Conservation (phyloP, 2,888 invertebrate species). For the Lysandra bellargus region DNA sequence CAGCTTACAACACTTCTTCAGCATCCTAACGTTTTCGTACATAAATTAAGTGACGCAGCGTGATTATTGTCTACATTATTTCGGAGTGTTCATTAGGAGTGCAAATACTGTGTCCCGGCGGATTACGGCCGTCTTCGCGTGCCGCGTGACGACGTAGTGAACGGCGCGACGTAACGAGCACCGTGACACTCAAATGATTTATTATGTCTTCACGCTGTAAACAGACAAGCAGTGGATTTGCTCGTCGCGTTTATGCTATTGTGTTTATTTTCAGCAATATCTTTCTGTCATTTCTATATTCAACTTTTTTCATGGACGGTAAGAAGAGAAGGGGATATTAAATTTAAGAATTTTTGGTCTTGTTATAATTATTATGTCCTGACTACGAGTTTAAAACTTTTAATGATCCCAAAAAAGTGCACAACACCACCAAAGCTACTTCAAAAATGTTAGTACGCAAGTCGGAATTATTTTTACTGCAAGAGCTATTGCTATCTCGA, state of each 20-base stretch:
- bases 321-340: too few species aligned
- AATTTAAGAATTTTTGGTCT: too few species aligned
- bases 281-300: conserved; percentile 31
- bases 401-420: too few species aligned
- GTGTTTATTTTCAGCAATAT: conserved; percentile 40
- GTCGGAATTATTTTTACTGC: neutral
- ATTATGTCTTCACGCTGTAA: conserved; percentile 6
- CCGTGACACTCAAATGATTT: conserved; percentile 11
- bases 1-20: neutral
- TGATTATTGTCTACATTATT: conserved; percentile 23
- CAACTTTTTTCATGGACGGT: neutral
- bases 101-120: conserved; percentile 14
- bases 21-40: neutral
- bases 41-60: conserved; percentile 11
- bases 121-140: conserved; percentile 16
- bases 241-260: conserved; percentile 34
- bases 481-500: neutral
- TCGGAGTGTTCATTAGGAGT: conserved; percentile 16
- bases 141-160: neutral
- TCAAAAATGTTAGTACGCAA: neutral
- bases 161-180: conserved; percentile 1
- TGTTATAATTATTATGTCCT: too few species aligned
- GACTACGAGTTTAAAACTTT: too few species aligned
- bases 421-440: too few species aligned
- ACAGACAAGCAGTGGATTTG: conserved; percentile 8